Conservation (phyloP, 2,888 invertebrate species). For the Halocaridina rubra region DNA sequence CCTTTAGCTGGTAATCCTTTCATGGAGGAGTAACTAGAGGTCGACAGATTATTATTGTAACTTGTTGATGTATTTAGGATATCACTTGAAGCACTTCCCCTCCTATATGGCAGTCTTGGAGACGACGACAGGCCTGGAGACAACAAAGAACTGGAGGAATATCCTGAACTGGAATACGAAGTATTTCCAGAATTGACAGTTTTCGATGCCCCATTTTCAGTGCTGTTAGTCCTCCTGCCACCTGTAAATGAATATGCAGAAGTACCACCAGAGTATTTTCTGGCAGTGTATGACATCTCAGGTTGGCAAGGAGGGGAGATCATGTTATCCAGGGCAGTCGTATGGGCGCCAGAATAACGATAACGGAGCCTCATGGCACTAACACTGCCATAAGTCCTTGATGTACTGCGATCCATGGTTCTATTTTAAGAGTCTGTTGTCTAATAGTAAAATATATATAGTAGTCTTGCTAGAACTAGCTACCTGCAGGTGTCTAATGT, state of each 20-base stretch:
- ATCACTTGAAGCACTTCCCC: not conserved
- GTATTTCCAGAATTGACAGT: not conserved
- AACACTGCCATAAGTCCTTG: not conserved
- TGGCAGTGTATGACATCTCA: slow-evolving; percentile 55
- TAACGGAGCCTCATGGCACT: not conserved
- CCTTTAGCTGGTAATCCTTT: not conserved
- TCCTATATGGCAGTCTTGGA: not conserved
- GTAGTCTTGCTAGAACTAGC: too few relatives aligned
- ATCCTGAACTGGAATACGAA: slow-evolving; percentile 4
- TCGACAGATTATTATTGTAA: not conserved
- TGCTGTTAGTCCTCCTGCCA: not conserved
- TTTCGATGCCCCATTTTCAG: not conserved
- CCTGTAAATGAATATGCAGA: not conserved
- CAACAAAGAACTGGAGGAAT: slow-evolving; percentile 9
- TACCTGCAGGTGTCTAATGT: too few relatives aligned
- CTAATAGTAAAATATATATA: too few relatives aligned
- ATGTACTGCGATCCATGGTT: not conserved
- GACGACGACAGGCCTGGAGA: not conserved
- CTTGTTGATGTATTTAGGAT: not conserved
- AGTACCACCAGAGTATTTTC: slow-evolving; percentile 41
- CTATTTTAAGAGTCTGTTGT: not conserved
- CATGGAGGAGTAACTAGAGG: not conserved
- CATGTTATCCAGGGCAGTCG: slow-evolving; percentile 33
- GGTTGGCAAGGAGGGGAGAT: slow-evolving; percentile 12
- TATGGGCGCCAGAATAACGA: slow-evolving; percentile 43